Percentiles rank a stretch among this genome's conserved stretches.
Conservation (phyloP, 2,888 invertebrate species). For the Heliconius aoede region DNA sequence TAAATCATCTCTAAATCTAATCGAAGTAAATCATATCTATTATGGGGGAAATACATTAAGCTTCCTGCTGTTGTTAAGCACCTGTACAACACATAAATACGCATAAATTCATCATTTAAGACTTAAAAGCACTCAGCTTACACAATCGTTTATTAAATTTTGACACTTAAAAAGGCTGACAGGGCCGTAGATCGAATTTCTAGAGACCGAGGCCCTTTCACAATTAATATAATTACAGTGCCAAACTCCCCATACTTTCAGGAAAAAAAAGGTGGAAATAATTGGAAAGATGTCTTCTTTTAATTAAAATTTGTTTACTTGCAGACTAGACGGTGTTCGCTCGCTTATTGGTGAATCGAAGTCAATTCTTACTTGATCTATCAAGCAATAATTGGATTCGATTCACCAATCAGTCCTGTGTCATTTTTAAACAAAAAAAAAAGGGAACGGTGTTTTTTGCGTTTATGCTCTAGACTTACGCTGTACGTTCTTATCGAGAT, state of each 20-base stretch:
- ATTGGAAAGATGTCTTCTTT: slow-evolving; percentile 32
- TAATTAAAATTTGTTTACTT: slow-evolving; percentile 35
- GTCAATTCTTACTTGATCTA: not conserved
- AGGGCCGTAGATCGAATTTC: slow-evolving; percentile 26
- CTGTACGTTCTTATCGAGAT: no score
- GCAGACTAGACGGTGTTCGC: not conserved
- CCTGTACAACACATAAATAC: not conserved
- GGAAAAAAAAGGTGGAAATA: slow-evolving; percentile 28
- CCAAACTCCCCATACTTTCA: slow-evolving; percentile 26
- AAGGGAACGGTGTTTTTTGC: no score
- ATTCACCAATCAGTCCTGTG: not conserved
- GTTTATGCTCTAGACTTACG: no score
- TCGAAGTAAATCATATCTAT: no score
- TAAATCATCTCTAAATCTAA: no score
- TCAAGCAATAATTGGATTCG: slow-evolving; percentile 1
- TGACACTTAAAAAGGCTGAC: slow-evolving; percentile 25
- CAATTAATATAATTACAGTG: slow-evolving; percentile 35
- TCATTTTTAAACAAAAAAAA: not conserved
- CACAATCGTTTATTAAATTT: slow-evolving; percentile 17
- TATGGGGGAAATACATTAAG: not conserved
- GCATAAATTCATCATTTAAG: not conserved
- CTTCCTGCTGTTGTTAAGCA: no score
- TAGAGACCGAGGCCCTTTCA: slow-evolving; percentile 20
- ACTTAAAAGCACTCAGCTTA: slow-evolving; percentile 21
- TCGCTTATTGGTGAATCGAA: no score